Evolutionary conservation across 1,140 invertebrate genomes (phyloP).

Genomic region (Formica exsecta): DNA sequence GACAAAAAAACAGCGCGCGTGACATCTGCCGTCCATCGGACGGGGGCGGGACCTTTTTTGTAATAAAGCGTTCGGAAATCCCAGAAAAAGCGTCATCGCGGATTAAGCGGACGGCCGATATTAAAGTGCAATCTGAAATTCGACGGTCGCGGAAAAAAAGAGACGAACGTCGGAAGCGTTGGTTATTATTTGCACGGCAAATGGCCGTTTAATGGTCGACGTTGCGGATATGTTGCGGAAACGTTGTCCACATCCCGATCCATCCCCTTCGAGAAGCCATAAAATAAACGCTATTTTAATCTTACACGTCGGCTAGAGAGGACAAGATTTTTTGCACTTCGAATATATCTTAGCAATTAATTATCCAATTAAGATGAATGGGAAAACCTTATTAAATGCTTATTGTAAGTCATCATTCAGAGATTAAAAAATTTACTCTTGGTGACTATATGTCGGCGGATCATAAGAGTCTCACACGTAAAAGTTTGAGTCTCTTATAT

Average conservation of each 20-base stretch:
- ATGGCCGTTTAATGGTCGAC: constrained; percentile 72
- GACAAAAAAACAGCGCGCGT: constrained; percentile 76
- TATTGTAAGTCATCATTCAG: not conserved
- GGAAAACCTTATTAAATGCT: constrained; percentile 10
- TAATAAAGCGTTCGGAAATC: constrained; percentile 83
- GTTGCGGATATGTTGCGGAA: constrained; percentile 65
- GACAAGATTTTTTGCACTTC: not conserved
- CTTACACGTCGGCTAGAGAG: not conserved
- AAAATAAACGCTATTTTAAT: constrained; percentile 2
- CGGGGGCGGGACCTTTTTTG: constrained; percentile 79
- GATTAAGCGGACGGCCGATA: constrained; percentile 81
- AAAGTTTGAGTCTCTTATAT: not conserved
- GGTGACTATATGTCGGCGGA: not conserved
- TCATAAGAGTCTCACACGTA: not conserved
- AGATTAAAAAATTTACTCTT: not conserved
- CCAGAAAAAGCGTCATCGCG: constrained; percentile 81
- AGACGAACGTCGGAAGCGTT: constrained; percentile 61
- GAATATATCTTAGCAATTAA: constrained; percentile 19
- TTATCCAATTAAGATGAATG: not conserved
- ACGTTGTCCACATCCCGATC: constrained; percentile 44
- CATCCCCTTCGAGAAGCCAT: constrained; percentile 23
- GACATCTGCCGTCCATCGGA: constrained; percentile 82
- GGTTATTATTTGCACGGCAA: constrained; percentile 74
- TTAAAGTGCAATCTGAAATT: constrained; percentile 82
- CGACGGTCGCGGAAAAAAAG: constrained; percentile 60